These are phyloP conservation scores for Chiridota heheva DNA, from an alignment of 35 echinoderm and acorn worm species.

Conservation along the genomic window DNA sequence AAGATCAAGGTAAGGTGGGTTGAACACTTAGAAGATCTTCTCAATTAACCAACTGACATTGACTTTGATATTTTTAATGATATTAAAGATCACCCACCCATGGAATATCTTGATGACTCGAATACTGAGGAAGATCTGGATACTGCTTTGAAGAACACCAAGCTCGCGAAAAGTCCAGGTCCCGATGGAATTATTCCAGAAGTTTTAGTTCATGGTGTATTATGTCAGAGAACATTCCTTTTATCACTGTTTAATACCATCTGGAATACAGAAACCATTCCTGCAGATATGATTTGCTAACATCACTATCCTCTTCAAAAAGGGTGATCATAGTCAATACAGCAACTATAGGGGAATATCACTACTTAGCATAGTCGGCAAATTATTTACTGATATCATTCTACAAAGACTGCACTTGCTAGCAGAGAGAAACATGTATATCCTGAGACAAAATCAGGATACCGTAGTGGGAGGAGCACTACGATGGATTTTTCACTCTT, in stretches of 20 bases:
- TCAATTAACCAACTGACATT: not conserved
- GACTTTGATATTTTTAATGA: conserved; percentile 7
- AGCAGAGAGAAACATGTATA: conserved; percentile 9
- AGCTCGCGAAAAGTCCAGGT: not conserved
- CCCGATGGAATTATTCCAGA: conserved; percentile 24
- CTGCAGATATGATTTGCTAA: conserved; percentile 9
- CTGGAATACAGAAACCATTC: not conserved
- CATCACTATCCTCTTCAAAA: conserved; percentile 2
- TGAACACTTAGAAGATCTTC: conserved; percentile 8
- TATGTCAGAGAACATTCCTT: not conserved
- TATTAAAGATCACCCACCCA: not conserved
- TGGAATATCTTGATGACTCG: not conserved
- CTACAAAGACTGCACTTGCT: not conserved
- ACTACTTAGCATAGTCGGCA: conserved; percentile 5
- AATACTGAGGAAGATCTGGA: not conserved
- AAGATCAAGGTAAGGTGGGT: not conserved
- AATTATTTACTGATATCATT: conserved; percentile 24
- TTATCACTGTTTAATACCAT: conserved; percentile 1
- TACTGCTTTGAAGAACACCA: conserved; percentile 16
- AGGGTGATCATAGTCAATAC: conserved; percentile 12
- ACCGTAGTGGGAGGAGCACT: conserved; percentile 12
- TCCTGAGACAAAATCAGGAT: conserved; percentile 20
- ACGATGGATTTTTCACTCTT: conserved; percentile 12
- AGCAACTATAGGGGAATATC: conserved; percentile 7
- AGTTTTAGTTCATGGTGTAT: conserved; percentile 18